Evolutionary conservation across 1,140 invertebrate species (phyloP).

Genomic region (Andrena cerasifolii): DNA sequence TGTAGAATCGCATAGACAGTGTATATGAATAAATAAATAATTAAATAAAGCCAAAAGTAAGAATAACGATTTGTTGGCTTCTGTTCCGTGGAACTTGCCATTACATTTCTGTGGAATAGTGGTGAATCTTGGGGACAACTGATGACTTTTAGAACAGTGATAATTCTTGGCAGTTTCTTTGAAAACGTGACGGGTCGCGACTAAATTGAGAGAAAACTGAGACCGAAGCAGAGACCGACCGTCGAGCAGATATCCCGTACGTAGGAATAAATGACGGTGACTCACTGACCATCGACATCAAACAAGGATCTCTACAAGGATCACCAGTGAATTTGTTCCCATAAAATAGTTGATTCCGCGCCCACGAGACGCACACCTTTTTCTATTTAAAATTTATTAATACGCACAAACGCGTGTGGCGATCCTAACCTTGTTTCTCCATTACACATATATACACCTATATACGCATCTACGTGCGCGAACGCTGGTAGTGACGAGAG

Average conservation of each 20-base stretch:
- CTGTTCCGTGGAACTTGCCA: neutral
- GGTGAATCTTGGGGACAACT: neutral
- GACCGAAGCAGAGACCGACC: neutral
- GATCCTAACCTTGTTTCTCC: constrained; percentile 3
- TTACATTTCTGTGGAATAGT: neutral
- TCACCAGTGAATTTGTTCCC: neutral
- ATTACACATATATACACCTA: no score
- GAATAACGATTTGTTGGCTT: neutral
- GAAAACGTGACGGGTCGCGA: neutral
- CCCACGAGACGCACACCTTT: no score
- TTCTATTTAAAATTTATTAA: neutral
- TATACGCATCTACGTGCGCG: no score
- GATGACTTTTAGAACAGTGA: neutral
- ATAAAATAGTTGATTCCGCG: neutral
- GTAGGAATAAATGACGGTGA: neutral
- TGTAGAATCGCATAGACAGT: neutral
- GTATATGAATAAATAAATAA: neutral
- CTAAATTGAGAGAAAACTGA: neutral
- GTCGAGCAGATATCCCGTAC: neutral
- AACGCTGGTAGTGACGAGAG: no score
- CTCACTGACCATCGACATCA: neutral
- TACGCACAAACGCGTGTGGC: neutral
- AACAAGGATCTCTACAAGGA: neutral
- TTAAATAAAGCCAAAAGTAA: neutral
- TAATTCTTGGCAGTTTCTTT: neutral